These are phyloP conservation scores for Apis florea DNA, from an alignment of 1,140 invertebrate species.

Conservation along the genomic window DNA sequence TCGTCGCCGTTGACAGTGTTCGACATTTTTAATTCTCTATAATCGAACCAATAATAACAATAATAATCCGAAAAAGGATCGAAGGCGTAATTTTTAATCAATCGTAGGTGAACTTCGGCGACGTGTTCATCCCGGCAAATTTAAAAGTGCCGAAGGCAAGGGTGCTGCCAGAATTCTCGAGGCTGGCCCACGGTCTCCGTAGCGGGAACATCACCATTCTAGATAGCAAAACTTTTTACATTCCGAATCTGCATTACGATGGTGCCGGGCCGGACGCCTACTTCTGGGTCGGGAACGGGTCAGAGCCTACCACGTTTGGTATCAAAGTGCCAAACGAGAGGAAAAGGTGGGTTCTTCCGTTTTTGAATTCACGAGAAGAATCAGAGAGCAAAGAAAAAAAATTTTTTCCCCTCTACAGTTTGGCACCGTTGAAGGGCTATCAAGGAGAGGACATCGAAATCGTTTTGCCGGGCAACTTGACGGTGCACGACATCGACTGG, in stretches of 20 bases:
- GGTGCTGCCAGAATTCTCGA: constrained; percentile 91
- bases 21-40: background rate
- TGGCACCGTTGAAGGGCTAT: constrained; percentile 89
- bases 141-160: constrained; percentile 88
- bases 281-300: constrained; percentile 95
- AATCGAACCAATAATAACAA: too few species aligned
- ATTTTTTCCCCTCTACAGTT: constrained; percentile 78
- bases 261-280: constrained; percentile 94
- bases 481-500: constrained; percentile 95
- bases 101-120: constrained; percentile 91
- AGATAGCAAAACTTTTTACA: constrained; percentile 95
- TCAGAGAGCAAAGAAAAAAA: background rate
- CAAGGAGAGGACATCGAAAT: constrained; percentile 95
- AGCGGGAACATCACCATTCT: constrained; percentile 95
- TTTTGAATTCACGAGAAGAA: background rate
- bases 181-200: constrained; percentile 91
- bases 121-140: constrained; percentile 88
- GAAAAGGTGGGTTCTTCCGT: constrained; percentile 65
- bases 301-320: constrained; percentile 89
- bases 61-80: too few species aligned
- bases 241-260: constrained; percentile 95
- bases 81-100: background rate
- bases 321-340: constrained; percentile 94
- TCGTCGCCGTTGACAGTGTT: too few species aligned
- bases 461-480: constrained; percentile 90